These are phyloP conservation scores for Pelecanus crispus DNA, from an alignment of 2,113 vertebrate genomes.

Conservation along the genomic window DNA sequence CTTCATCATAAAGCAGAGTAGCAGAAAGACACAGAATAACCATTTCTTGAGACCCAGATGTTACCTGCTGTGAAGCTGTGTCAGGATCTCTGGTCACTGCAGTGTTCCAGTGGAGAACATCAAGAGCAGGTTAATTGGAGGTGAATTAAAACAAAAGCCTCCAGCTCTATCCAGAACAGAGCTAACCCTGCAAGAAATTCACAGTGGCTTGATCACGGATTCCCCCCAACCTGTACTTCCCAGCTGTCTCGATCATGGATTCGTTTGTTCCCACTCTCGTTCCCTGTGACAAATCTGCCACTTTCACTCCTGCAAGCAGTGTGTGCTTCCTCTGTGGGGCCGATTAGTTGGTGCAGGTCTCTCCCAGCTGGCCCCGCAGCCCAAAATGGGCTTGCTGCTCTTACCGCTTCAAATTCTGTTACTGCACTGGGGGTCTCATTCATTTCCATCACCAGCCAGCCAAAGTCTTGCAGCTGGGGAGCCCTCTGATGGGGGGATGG, in stretches of 20 bases:
- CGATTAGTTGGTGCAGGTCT: neutral
- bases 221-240: neutral
- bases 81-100: neutral
- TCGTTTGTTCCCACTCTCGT: neutral
- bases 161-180: neutral
- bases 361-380: neutral
- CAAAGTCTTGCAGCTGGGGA: neutral
- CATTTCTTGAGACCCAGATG: neutral
- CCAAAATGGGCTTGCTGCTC: neutral
- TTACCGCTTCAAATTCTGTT: neutral
- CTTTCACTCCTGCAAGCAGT: neutral
- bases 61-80: neutral
- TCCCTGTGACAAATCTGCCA: neutral
- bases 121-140: neutral
- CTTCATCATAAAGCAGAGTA: neutral
- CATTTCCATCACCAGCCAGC: neutral
- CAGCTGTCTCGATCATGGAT: accelerated
- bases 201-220: neutral
- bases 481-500: neutral
- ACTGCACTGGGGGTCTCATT: neutral
- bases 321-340: accelerated
- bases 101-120: neutral
- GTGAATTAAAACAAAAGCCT: neutral
- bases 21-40: neutral
- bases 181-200: neutral